These are phyloP conservation scores for Acromyrmex charruanus DNA, from an alignment of 1,140 invertebrate genomes.

Conservation along the genomic window DNA sequence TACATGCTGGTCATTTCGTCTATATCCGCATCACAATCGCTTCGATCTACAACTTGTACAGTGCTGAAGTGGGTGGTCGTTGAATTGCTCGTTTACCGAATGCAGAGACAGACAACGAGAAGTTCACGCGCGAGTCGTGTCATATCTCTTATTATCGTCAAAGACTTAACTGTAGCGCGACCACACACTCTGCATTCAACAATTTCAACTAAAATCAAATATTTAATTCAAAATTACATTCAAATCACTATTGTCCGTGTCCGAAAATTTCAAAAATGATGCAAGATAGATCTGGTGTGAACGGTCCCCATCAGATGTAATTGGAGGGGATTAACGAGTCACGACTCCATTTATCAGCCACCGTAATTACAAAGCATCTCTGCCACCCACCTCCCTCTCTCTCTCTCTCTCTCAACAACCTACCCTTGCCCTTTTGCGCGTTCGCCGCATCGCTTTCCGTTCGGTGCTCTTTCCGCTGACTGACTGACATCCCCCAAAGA, in stretches of 20 bases:
- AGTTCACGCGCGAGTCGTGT: constrained; percentile 65
- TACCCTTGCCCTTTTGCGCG: constrained; percentile 70
- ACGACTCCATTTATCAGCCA: constrained; percentile 86
- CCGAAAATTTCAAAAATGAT: constrained; percentile 80
- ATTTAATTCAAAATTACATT: constrained; percentile 1
- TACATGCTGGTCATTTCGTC: constrained; percentile 79
- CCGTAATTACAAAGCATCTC: constrained; percentile 86
- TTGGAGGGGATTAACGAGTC: constrained; percentile 86
- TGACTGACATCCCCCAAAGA: constrained; percentile 86
- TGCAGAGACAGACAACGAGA: constrained; percentile 67
- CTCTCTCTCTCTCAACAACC: constrained; percentile 23
- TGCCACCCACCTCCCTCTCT: constrained; percentile 63
- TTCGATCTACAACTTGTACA: constrained; percentile 82
- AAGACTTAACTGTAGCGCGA: constrained; percentile 63
- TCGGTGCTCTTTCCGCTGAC: constrained; percentile 78
- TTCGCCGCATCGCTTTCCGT: constrained; percentile 80
- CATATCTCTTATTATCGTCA: not conserved
- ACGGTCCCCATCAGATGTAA: constrained; percentile 84
- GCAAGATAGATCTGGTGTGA: constrained; percentile 78
- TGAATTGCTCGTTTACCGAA: constrained; percentile 72
- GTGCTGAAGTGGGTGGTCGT: constrained; percentile 83
- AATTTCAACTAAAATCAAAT: constrained; percentile 6
- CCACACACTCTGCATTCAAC: constrained; percentile 68
- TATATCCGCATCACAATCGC: constrained; percentile 80
- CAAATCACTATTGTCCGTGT: constrained; percentile 37